phyloP scores from a whole-genome alignment of 2,888 invertebrate species.

The Monoplex corrugatus region DNA sequence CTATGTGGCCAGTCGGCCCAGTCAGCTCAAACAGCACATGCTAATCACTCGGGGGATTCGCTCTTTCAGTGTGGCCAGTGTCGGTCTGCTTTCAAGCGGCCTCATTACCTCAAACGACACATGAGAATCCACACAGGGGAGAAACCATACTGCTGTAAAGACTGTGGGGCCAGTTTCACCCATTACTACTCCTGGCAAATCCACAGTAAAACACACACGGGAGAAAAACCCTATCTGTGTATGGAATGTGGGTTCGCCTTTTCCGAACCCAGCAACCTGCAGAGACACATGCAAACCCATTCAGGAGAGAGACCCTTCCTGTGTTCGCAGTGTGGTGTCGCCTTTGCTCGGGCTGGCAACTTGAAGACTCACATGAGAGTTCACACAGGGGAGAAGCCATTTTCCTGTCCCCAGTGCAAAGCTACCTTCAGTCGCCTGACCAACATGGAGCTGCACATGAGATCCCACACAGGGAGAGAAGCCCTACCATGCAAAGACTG shows the following conservation, averaged over 20 bases:
- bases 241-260: not conserved
- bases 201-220: not conserved
- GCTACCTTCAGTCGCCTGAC: not conserved
- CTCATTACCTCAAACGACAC: not conserved
- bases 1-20: not conserved
- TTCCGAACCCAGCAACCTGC: not conserved
- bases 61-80: not conserved
- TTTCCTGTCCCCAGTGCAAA: not conserved
- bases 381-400: not conserved
- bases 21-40: not conserved
- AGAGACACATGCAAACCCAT: not conserved
- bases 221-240: constrained; percentile 1
- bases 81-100: not conserved
- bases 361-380: not conserved
- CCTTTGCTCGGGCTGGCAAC: not conserved
- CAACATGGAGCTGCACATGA: constrained; percentile 24
- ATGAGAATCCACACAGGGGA: not conserved
- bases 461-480: not conserved
- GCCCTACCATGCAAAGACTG: not conserved
- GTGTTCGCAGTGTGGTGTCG: not conserved
- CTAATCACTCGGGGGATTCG: not conserved
- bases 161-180: not conserved
- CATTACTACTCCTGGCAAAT: not conserved
- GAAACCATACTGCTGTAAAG: not conserved
- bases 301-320: not conserved